Evolutionary conservation across 2,113 vertebrate genomes (phyloP).

Genomic region (Rhinichthys klamathensis): DNA sequence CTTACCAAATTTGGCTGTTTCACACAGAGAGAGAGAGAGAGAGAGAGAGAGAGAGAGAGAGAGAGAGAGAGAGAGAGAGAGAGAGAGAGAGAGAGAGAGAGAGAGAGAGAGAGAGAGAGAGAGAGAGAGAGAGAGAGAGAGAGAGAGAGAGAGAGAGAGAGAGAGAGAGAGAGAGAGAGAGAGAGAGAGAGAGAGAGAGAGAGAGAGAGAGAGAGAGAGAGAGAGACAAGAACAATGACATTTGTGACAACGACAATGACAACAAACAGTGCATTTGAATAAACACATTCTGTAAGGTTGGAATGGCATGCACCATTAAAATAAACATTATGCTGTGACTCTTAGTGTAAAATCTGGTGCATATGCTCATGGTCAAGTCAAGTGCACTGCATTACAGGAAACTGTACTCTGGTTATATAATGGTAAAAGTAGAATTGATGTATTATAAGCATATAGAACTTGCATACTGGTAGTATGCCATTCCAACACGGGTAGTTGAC

Average conservation of each 20-base stretch:
- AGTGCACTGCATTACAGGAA: neutral
- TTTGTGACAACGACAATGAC: too few species aligned
- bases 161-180: neutral
- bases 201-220: neutral
- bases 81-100: neutral
- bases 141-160: neutral
- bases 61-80: neutral
- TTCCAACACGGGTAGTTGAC: neutral
- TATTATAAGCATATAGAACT: neutral
- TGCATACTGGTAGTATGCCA: neutral
- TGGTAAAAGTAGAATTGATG: neutral
- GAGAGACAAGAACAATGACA: neutral
- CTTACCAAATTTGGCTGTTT: constrained; percentile 78
- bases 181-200: neutral
- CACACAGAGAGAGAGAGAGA: neutral
- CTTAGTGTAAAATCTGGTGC: neutral
- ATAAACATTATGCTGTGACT: too few species aligned
- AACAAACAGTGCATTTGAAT: neutral
- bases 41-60: neutral
- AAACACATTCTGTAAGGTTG: neutral
- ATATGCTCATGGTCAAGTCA: neutral
- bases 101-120: neutral
- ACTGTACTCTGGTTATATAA: neutral
- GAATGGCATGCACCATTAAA: neutral
- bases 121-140: neutral